phyloP scores from a whole-genome alignment of 64 coral and sea anemone genomes.

The Montipora efflorescens region DNA sequence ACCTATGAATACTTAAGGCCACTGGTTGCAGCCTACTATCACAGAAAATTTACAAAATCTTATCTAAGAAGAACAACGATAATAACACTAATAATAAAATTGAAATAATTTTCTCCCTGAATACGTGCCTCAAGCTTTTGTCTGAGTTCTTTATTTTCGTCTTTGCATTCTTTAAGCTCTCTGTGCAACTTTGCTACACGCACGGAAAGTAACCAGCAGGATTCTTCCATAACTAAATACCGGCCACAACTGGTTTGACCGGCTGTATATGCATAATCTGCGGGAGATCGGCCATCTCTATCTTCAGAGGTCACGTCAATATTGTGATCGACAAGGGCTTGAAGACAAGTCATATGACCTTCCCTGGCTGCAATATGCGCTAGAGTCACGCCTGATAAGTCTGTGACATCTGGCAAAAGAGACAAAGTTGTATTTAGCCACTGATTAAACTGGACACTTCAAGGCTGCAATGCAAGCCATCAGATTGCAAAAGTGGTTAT shows the following conservation, averaged over 20 bases:
- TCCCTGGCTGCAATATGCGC: conserved; percentile 85
- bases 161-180: conserved; percentile 66
- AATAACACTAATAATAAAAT: too few relatives aligned
- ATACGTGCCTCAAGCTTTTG: conserved; percentile 72
- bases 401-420: conserved; percentile 55
- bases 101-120: too few relatives aligned
- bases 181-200: conserved; percentile 71
- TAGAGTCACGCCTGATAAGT: conserved; percentile 68
- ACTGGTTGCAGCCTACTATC: too few relatives aligned
- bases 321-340: conserved; percentile 86
- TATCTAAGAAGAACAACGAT: too few relatives aligned
- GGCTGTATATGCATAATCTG: conserved; percentile 78
- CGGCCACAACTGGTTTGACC: conserved; percentile 90
- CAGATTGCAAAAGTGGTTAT: too few relatives aligned
- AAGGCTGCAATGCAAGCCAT: too few relatives aligned
- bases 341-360: conserved; percentile 85
- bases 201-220: conserved; percentile 81
- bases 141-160: conserved; percentile 85
- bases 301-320: conserved; percentile 82
- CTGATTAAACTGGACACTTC: too few relatives aligned
- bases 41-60: too few relatives aligned
- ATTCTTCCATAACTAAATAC: conserved; percentile 91
- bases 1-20: too few relatives aligned
- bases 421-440: background rate
- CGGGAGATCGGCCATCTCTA: conserved; percentile 78